Conservation (phyloP, 2,888 invertebrate genomes). For the Trichopria drosophilae region DNA sequence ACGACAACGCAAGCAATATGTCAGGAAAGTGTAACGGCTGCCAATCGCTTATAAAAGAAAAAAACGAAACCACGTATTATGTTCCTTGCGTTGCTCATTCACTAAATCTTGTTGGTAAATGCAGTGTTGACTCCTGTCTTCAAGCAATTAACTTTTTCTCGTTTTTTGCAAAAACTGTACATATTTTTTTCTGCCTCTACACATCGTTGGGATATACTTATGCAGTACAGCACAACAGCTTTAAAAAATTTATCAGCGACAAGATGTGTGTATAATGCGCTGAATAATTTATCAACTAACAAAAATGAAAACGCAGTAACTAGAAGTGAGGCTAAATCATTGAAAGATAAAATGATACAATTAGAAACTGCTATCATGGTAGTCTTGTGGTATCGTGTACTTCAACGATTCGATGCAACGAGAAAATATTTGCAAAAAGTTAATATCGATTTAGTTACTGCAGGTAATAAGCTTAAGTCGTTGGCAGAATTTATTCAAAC, state of each 20-base stretch:
- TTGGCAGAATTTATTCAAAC: too few species aligned
- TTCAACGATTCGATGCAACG: too few species aligned
- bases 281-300: too few species aligned
- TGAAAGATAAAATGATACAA: too few species aligned
- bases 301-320: too few species aligned
- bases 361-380: too few species aligned
- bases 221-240: not conserved
- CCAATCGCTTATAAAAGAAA: constrained; percentile 35
- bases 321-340: too few species aligned
- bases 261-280: too few species aligned
- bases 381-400: too few species aligned
- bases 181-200: constrained; percentile 38
- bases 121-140: constrained; percentile 36
- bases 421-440: constrained; percentile 34
- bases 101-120: constrained; percentile 36
- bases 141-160: constrained; percentile 34
- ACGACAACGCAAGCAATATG: constrained; percentile 39
- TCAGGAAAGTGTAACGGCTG: constrained; percentile 33
- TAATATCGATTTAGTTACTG: constrained; percentile 34
- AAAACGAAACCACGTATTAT: constrained; percentile 31
- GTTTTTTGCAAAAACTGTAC: constrained; percentile 37
- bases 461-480: too few species aligned
- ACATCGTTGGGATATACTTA: constrained; percentile 24
- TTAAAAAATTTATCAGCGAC: constrained; percentile 1
- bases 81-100: constrained; percentile 39